Percentiles rank a stretch among this genome's conserved stretches.
Conservation (phyloP, 2,797 vertebrate genomes). For the Eutrigla gurnardus region DNA sequence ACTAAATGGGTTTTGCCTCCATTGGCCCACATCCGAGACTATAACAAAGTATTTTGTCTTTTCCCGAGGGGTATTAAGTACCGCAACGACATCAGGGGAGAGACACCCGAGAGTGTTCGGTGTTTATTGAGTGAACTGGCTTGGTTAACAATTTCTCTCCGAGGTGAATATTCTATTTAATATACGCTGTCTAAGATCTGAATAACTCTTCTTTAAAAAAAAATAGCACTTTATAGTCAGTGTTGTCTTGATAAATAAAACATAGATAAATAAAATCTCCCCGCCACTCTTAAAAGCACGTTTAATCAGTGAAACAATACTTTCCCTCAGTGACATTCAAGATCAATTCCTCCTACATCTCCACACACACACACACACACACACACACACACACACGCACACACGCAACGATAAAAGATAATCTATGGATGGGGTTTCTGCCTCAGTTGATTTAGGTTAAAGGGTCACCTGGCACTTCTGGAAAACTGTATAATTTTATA, state of each 20-base stretch:
- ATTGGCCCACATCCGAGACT: constrained; percentile 56
- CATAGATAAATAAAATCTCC: constrained; percentile 1
- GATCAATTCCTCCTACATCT: constrained; percentile 25
- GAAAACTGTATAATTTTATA: constrained; percentile 60
- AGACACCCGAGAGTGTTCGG: constrained; percentile 19
- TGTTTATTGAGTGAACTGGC: constrained; percentile 52
- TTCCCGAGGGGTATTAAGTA: constrained; percentile 42
- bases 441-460: constrained; percentile 42
- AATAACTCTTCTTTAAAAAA: constrained; percentile 1
- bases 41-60: constrained; percentile 52
- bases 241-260: constrained; percentile 1
- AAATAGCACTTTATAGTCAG: constrained; percentile 1
- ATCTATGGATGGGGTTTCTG: constrained; percentile 41
- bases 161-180: constrained; percentile 41
- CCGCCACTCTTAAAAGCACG: constrained; percentile 38
- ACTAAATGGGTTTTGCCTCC: constrained; percentile 49
- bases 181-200: constrained; percentile 17
- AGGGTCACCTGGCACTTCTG: constrained; percentile 38
- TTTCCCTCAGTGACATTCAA: constrained; percentile 21
- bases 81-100: constrained; percentile 40
- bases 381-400: neutral
- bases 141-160: constrained; percentile 38
- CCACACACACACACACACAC: neutral
- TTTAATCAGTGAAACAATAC: constrained; percentile 41
- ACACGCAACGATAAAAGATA: constrained; percentile 11